Base-by-base conservation (phyloP, 2,797 vertebrate genomes). In the Lacerta agilis region DNA sequence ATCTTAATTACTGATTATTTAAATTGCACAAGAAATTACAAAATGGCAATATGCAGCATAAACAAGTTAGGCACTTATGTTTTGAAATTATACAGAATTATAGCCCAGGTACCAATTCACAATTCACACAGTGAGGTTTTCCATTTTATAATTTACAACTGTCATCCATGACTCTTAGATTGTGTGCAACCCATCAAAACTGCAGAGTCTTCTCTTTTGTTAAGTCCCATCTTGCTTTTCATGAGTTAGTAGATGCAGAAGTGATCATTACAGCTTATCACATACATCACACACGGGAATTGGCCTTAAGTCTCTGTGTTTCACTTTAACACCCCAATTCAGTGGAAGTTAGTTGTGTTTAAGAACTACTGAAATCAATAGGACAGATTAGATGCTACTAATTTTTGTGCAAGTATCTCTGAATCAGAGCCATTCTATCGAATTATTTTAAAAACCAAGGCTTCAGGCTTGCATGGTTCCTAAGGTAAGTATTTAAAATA, bases 1-100 rank as follows among this genome's bases (percentile, higher is more conserved):
- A 72, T 1, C 87, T 45, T 9, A 36, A 3, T 0, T 55, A n/a
- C 23, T n/a, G 75, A 88, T 87, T 36, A 82, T 23, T 69, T 43
- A 41, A 49, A 71, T 2, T 0, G 20, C 0, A 0, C 2, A 69
- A 88, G 3, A 80, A 17, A n/a, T 61, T 90, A 71, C 41, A 76
- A 38, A 91, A 86, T n/a, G 27, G 67, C 43, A 79, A 23, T 23
- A 61, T 41, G 9, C 8, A 72, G 2, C 27, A 61, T 25, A 73
- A 71, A 61, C 27, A 10, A 38, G 6, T n/a, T 67, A 27, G 29
- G 7, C n/a, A 73, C 55, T 85, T 79, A 67, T 33, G 0, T 13
- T 86, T 79, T 38, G 55, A 79, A 41, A 79, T 55, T 55, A 55
- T 55, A 3, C 67, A 71, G 23, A 49, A 45, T 45, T 18, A n/a